Base-by-base conservation (phyloP, 2,888 invertebrate genomes). In the Psylliodes chrysocephalus region DNA sequence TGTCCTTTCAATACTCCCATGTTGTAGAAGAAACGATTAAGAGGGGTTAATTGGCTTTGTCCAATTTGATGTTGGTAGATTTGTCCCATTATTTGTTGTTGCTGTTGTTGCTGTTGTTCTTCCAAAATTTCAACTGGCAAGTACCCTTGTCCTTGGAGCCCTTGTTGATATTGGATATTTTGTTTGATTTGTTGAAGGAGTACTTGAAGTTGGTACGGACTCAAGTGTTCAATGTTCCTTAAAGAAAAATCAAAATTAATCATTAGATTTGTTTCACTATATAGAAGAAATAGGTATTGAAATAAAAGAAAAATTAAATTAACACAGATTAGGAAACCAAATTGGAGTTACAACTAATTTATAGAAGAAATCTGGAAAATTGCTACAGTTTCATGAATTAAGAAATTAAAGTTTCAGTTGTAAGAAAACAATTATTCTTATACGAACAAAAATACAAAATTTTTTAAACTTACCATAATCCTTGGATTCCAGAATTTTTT, bases 391-490 rank as follows among this genome's bases (percentile, higher is more conserved):
- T n/a, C n/a, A n/a, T n/a, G n/a, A n/a, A n/a, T n/a, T n/a, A n/a
- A n/a, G n/a, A n/a, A n/a, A n/a, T n/a, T n/a, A n/a, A n/a, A n/a
- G n/a, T n/a, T n/a, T n/a, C n/a, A n/a, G n/a, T n/a, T n/a, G n/a
- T n/a, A n/a, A n/a, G n/a, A n/a, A n/a, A n/a, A n/a, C n/a, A n/a
- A n/a, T n/a, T n/a, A n/a, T n/a, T n/a, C n/a, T n/a, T n/a, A n/a
- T n/a, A n/a, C n/a, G n/a, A n/a, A n/a, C n/a, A n/a, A n/a, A n/a
- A n/a, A n/a, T n/a, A n/a, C n/a, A n/a, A n/a, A n/a, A n/a, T n/a
- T n/a, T n/a, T n/a, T n/a, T n/a, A n/a, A n/a, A 40, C 44, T 44
- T 44, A 44, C 44, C 6, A 15, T 44, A 44, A 17, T 44, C 17
- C 44, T 44, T 44, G 17, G 5, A 6, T 17, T 1, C 44, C 17